Evolutionary conservation across 2,888 invertebrate species (phyloP), one percentile per base, ranked within the genome.

Genomic region (Tinea semifulvella): DNA sequence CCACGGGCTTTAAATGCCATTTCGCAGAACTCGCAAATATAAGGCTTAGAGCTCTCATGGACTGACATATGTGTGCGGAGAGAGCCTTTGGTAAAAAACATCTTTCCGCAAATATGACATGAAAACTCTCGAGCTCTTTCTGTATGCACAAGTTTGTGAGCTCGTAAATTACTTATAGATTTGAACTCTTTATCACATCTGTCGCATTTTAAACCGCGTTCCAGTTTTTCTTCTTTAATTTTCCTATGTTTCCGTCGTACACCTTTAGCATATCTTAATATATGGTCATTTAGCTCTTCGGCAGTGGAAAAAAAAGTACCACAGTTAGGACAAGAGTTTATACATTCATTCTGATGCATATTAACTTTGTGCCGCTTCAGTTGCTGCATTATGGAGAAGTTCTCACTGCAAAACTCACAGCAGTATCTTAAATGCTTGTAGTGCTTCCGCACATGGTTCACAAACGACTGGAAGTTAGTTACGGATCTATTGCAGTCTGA

Each of bases 21-120:
- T 0, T 75, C 66, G 51, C 80, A 80, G 47, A 64, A 75, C 35
- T 74, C 73, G 52, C 80, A 80, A 52, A 80, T 79, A 20, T 56
- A 77, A 0, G 72, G 79, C 39, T 72, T 77, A 0, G 61, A 57
- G 1, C 76, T 76, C 27, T 79, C 76, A 26, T 80, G 80, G 0
- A 68, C 75, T 44, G 63, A 54, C 63, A 80, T 72, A 42, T 80
- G 80, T 0, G 74, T 74, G 2, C 69, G 63, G 1, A 80, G 49
- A 1, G 79, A 70, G 0, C 80, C 80, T 59, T 79, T 79, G 0
- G 76, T 79, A 18, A 68, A 80, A 50, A 80, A 80, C 76, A 76
- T 79, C 56, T 80, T 80, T 0, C 80, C 80, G 3, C 80, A 80
- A 0, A 79, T 50, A 39, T 80, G 80, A 47, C 80, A 80, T 0